Conservation (phyloP, 2,888 invertebrate species). For the Tipula lateralis region DNA sequence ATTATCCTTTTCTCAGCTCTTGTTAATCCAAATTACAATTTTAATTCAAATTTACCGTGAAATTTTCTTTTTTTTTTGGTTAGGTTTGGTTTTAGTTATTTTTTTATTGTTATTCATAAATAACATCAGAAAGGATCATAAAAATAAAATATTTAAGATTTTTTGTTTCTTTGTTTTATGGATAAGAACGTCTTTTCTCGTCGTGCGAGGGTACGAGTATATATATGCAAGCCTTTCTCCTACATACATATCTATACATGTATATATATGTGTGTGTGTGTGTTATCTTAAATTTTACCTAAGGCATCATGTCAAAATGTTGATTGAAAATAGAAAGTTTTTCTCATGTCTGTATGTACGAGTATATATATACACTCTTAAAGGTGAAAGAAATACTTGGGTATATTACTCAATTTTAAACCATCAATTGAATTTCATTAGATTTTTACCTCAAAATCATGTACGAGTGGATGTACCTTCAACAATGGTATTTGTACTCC, state of each 20-base stretch:
- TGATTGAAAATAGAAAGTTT: conserved; percentile 1
- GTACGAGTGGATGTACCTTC: no score
- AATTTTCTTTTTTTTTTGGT: neutral
- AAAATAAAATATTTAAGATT: neutral
- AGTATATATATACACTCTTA: neutral
- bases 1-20: conserved; percentile 11
- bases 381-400: neutral
- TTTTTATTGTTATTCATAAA: neutral
- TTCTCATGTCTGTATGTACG: neutral
- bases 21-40: conserved; percentile 24
- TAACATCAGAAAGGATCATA: conserved; percentile 11
- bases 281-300: neutral
- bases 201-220: neutral
- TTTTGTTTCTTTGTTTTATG: neutral
- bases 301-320: conserved; percentile 11
- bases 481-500: neutral
- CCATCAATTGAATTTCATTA: neutral
- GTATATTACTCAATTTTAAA: conserved; percentile 3
- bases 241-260: neutral
- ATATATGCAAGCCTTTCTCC: neutral
- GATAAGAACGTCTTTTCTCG: neutral
- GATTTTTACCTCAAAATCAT: neutral
- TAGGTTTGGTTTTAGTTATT: neutral
- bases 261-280: neutral
- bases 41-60: conserved; percentile 24